A percentile compares a stretch with the other conserved stretches of the same genome.
phyloP scores from a whole-genome alignment of 2,888 invertebrate genomes.

The Pseudoips prasinana region DNA sequence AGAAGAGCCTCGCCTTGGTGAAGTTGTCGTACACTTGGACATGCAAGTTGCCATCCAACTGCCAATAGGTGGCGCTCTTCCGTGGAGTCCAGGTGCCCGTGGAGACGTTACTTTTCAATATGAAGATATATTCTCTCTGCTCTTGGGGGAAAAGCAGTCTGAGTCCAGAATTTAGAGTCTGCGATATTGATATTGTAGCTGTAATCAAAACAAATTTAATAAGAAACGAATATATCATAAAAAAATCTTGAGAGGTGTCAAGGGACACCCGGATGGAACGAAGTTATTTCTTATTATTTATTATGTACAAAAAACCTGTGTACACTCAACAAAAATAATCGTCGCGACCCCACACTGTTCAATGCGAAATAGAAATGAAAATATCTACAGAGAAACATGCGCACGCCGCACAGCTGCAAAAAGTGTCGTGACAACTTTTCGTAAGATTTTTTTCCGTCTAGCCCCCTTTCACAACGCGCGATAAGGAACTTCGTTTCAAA shows the following conservation, averaged over 20 bases:
- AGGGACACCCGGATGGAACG: slow-evolving; percentile 10
- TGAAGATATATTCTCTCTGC: slow-evolving; percentile 52
- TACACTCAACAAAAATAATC: no score
- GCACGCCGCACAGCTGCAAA: no score
- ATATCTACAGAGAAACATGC: no score
- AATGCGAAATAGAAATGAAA: no score
- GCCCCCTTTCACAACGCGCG: no score
- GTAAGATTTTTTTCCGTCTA: no score
- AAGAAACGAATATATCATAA: slow-evolving; percentile 17
- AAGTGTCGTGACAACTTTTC: no score
- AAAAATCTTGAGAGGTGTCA: slow-evolving; percentile 18
- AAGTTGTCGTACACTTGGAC: slow-evolving; percentile 57
- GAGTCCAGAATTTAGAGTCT: slow-evolving; percentile 40
- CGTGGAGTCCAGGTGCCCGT: slow-evolving; percentile 50
- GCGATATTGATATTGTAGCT: slow-evolving; percentile 35
- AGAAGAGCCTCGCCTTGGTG: slow-evolving; percentile 46
- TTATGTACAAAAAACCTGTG: no score
- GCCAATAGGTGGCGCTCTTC: slow-evolving; percentile 56
- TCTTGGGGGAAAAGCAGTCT: slow-evolving; percentile 55
- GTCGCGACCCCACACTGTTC: no score
- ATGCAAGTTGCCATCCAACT: slow-evolving; percentile 50
- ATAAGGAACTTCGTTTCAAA: no score
- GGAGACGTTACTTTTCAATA: slow-evolving; percentile 57
- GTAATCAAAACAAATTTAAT: slow-evolving; percentile 34
- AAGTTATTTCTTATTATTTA: slow-evolving; percentile 1